phyloP scores from a whole-genome alignment of 2,797 vertebrate species.

The Poecile montanus region DNA sequence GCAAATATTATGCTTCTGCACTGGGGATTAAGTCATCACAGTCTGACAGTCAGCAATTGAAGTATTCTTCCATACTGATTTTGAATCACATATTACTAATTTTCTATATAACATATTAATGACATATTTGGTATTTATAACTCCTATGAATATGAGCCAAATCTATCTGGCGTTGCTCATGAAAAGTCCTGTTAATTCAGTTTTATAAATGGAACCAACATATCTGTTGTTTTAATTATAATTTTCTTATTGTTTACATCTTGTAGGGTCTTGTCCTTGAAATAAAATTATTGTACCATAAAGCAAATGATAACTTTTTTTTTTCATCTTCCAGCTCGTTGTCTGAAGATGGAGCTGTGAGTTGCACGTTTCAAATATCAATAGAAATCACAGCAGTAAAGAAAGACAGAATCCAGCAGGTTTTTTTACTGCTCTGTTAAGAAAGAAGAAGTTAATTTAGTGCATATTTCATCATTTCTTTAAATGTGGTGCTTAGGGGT shows the following conservation, averaged over 20 bases:
- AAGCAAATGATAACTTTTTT: not conserved
- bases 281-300: not conserved
- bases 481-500: not conserved
- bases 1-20: constrained; percentile 35
- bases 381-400: not conserved
- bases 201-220: not conserved
- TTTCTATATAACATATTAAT: constrained; percentile 19
- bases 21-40: constrained; percentile 1
- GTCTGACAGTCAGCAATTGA: constrained; percentile 23
- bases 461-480: not conserved
- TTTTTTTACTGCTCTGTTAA: not conserved
- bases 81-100: constrained; percentile 6
- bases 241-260: not conserved
- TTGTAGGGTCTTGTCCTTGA: not conserved
- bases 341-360: not conserved
- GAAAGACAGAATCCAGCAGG: not conserved
- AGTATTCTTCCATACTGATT: constrained; percentile 18
- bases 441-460: not conserved
- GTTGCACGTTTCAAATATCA: not conserved
- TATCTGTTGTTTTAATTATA: not conserved
- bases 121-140: constrained; percentile 45
- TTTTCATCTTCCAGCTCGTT: not conserved
- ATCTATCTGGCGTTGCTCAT: constrained; percentile 24
- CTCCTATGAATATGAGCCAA: not conserved
- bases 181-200: not conserved